Base-by-base conservation (phyloP, 2,888 invertebrate genomes). In the Drosophila setosimentum region DNA sequence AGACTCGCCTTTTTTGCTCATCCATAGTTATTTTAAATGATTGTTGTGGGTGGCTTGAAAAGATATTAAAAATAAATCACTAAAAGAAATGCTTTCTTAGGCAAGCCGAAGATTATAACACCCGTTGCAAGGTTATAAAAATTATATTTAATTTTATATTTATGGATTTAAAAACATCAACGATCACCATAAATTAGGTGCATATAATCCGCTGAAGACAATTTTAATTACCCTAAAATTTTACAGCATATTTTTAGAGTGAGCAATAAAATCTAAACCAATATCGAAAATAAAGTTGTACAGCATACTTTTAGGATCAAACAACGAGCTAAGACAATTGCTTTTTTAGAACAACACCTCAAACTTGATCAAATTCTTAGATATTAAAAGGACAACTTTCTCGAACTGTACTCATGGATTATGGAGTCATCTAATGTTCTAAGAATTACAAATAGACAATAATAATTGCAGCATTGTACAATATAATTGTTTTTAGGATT, bases 401-500 rank as follows among this genome's bases (percentile, higher is more conserved):
- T 16, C 8, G 16, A 45, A 21, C 21, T 13, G 3, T 21, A 42
- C 21, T 13, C 42, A 6, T 21, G 6, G 6, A 21, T n/a, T 40
- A n/a, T 40, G 11, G n/a, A 11, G 40, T 40, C 5, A 40, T 6
- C 11, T 11, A 21, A 21, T 11, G 6, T 42, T 21, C 6, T 3
- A 21, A 21, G n/a, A 42, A 42, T 42, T 6, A 6, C 16, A 8
- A 21, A 24, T 13, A 45, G 21, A 7, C 45, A 24, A 16, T 24
- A 21, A 21, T 3, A 24, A 45, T 24, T 45, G 4, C 8, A 45
- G 33, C 18, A 30, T 30, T 40, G 35, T 33, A 57, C 40, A 57
- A 35, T 59, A 30, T 48, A 18, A 49, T 29, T 29, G 37, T 21
- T 54, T 55, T 61, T 45, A 11, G 33, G 45, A 50, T 53, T 71